Conservation (phyloP, 2,888 invertebrate species). For the Ennomos fuscantarius region DNA sequence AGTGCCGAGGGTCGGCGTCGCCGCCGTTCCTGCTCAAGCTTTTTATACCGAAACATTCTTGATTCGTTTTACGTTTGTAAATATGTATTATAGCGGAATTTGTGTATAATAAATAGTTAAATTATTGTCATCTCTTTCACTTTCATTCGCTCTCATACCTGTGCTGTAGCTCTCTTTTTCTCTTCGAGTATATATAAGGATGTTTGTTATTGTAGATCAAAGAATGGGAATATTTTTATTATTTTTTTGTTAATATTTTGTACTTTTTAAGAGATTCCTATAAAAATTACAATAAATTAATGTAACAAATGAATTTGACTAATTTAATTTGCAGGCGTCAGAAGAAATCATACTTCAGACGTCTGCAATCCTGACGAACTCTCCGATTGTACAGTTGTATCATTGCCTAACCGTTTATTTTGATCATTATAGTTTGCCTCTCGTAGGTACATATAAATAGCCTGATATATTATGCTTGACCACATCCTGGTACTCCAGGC, state of each 20-base stretch:
- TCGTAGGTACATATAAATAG: too few species aligned
- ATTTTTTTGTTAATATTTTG: slow-evolving; percentile 40
- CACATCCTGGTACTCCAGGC: too few species aligned
- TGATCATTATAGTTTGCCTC: too few species aligned
- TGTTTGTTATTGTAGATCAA: slow-evolving; percentile 36
- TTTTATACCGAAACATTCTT: slow-evolving; percentile 78
- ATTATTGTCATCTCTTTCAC: slow-evolving; percentile 56
- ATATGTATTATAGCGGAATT: slow-evolving; percentile 85
- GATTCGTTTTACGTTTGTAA: slow-evolving; percentile 83
- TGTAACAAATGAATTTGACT: slow-evolving; percentile 22
- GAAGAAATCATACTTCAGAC: too few species aligned
- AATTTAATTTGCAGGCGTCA: slow-evolving; percentile 13
- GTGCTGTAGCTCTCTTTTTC: slow-evolving; percentile 25
- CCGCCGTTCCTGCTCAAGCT: slow-evolving; percentile 57
- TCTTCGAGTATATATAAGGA: slow-evolving; percentile 36
- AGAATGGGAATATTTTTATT: slow-evolving; percentile 36
- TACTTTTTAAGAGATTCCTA: slow-evolving; percentile 39
- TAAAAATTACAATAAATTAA: slow-evolving; percentile 40
- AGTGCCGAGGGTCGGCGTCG: slow-evolving; percentile 10
- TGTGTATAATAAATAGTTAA: slow-evolving; percentile 80
- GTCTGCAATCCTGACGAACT: background rate
- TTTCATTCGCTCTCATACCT: slow-evolving; percentile 31
- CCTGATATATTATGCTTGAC: too few species aligned
- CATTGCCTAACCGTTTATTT: too few species aligned
- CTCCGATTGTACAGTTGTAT: background rate